Base-by-base conservation (phyloP, 1,140 invertebrate genomes). In the Lucilia cuprina region DNA sequence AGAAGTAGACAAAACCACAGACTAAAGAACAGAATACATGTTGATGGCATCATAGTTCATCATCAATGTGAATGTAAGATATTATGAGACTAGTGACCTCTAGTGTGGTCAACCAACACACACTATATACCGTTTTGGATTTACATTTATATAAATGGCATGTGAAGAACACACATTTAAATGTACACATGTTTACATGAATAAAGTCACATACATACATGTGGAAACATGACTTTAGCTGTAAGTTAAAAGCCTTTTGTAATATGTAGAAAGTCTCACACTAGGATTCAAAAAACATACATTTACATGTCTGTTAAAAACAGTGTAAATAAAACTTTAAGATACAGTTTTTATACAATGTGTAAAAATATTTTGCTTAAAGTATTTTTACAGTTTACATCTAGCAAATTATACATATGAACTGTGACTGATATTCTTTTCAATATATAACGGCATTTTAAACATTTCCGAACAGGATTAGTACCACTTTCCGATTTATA, bases 81-180 rank as follows among this genome's bases (percentile, higher is more conserved):
- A 70, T 70, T 70, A 25, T 70, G 65, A 70, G 21, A 70, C 65
- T n/a, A 70, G 65, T 70, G 65, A 70, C 65, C 65, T 70, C 21
- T 19, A 70, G 65, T 70, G 65, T 70, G 65, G 65, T 25, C 65
- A 70, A 70, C 65, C 65, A 21, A 60, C 14, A 60, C n/a, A 60
- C 55, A 17, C 14, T 60, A 60, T 70, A 21, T 70, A 70, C n/a
- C 9, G 10, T 70, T 19, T 70, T 19, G 21, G 65, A 70, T 70
- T 70, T 25, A 70, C 65, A 70, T 21, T 21, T 70, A 25, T 70
- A 21, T 21, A n/a, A 4, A 70, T 70, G 19, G 0, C 4, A 70
- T 21, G n/a, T 70, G 65, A 21, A 21, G 14, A 8, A 17, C 2
- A 14, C 2, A 60, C 14, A n/a, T 60, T 7, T 2, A 7, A n/a